Evolutionary conservation across 2,888 invertebrate species (phyloP).

Genomic region (Pedicia rivosa): DNA sequence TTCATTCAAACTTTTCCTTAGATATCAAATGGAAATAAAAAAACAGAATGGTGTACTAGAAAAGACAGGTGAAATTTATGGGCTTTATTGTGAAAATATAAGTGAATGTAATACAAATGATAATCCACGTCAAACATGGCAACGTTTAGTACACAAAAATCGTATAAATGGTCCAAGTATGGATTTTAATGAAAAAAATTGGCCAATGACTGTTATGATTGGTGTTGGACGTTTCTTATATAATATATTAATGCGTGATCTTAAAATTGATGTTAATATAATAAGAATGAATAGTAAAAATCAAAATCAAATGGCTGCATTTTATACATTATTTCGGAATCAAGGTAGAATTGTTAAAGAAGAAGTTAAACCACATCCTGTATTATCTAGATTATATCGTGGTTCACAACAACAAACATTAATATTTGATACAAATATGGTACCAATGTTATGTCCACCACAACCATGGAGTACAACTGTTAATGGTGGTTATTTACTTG

Average conservation of each 20-base stretch:
- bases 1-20: too few relatives aligned
- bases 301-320: slow-evolving; percentile 50
- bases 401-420: slow-evolving; percentile 50
- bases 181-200: slow-evolving; percentile 39
- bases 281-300: slow-evolving; percentile 36
- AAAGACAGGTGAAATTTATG: slow-evolving; percentile 45
- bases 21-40: slow-evolving; percentile 48
- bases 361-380: slow-evolving; percentile 75
- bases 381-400: slow-evolving; percentile 46
- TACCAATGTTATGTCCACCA: slow-evolving; percentile 73
- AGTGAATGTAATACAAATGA: slow-evolving; percentile 26
- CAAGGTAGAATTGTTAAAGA: slow-evolving; percentile 46
- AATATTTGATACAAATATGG: slow-evolving; percentile 50
- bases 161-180: slow-evolving; percentile 37
- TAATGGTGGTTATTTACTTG: slow-evolving; percentile 61
- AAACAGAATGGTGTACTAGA: slow-evolving; percentile 46
- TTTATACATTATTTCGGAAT: slow-evolving; percentile 59
- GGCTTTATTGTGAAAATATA: slow-evolving; percentile 49
- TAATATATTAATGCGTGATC: slow-evolving; percentile 68
- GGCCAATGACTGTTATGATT: slow-evolving; percentile 47
- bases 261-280: slow-evolving; percentile 64
- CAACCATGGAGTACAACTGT: slow-evolving; percentile 60
- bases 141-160: slow-evolving; percentile 39
- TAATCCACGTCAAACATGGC: slow-evolving; percentile 61
- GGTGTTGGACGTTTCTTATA: slow-evolving; percentile 73